A percentile compares a stretch with the other conserved stretches of the same genome.
Evolutionary conservation across 2,113 vertebrate genomes (phyloP).

Genomic region (Apaloderma vittatum): DNA sequence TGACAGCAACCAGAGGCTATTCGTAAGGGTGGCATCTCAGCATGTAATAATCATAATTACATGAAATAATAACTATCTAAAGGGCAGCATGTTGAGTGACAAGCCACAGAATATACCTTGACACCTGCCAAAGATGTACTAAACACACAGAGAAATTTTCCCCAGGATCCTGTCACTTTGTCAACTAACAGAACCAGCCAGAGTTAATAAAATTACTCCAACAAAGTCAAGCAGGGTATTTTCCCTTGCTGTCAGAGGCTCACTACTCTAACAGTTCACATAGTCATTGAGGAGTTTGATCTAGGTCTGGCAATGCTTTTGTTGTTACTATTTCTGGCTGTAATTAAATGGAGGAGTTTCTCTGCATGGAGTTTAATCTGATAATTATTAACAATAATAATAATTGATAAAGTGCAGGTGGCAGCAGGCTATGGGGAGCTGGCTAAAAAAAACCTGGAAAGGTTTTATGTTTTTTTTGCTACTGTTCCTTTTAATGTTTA

Average conservation of each 20-base stretch:
- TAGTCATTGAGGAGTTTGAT: not conserved
- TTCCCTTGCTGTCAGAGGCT: constrained; percentile 47
- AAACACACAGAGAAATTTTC: constrained; percentile 71
- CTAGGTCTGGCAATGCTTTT: constrained; percentile 18
- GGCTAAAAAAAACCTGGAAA: not conserved
- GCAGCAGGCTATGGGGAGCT: constrained; percentile 10
- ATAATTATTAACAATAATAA: constrained; percentile 14
- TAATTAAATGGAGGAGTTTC: constrained; percentile 48
- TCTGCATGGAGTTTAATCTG: constrained; percentile 28
- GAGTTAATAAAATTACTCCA: constrained; percentile 76
- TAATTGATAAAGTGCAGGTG: not conserved
- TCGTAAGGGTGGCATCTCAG: constrained; percentile 76
- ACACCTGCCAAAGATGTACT: constrained; percentile 78
- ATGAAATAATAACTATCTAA: constrained; percentile 84
- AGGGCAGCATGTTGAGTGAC: constrained; percentile 78
- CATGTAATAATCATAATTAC: constrained; percentile 82
- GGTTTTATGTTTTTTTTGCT: constrained; percentile 8
- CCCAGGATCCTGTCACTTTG: constrained; percentile 74
- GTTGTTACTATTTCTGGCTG: constrained; percentile 25
- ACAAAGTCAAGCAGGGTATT: constrained; percentile 51
- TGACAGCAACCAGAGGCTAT: constrained; percentile 81
- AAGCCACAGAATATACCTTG: constrained; percentile 79
- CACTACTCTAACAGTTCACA: not conserved
- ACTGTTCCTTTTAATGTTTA: not conserved
- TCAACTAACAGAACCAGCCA: constrained; percentile 62